Percentiles rank a stretch among this genome's conserved stretches.
These are phyloP conservation scores for Pseudomyrmex sp. DNA, from an alignment of 1,140 invertebrate genomes.

Conservation along the genomic window DNA sequence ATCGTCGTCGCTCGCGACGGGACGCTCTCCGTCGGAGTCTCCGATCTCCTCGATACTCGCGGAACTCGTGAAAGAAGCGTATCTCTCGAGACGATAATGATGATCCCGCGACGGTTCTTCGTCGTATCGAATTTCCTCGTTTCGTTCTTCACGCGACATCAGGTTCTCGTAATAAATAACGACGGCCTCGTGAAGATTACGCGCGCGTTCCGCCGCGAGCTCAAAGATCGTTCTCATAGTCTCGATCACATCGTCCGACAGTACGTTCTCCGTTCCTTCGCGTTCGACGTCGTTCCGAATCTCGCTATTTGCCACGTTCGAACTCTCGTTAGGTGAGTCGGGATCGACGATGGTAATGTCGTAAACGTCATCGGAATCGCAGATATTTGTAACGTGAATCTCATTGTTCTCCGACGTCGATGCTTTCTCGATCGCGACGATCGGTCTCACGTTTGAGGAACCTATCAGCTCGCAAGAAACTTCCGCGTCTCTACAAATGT, in stretches of 20 bases:
- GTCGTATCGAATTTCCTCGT: neutral
- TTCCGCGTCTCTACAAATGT: neutral
- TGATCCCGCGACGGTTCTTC: neutral
- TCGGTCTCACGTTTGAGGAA: neutral
- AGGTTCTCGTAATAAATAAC: conserved; percentile 56
- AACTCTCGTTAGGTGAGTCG: too few relatives aligned
- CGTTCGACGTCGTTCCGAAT: conserved; percentile 17
- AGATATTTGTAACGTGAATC: neutral
- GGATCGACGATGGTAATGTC: too few relatives aligned
- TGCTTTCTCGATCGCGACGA: neutral
- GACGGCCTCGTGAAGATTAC: conserved; percentile 67
- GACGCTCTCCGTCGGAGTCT: neutral
- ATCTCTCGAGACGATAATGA: neutral
- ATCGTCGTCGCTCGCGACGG: conserved; percentile 21
- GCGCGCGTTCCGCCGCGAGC: conserved; percentile 51
- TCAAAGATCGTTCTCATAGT: conserved; percentile 45
- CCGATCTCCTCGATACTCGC: neutral
- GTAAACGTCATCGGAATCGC: neutral
- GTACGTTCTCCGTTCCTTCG: conserved; percentile 6
- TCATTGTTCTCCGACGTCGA: neutral
- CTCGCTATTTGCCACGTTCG: too few relatives aligned
- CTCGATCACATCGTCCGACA: conserved; percentile 28
- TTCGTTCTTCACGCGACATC: neutral
- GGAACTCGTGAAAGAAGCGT: neutral
- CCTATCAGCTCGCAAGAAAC: conserved; percentile 6